phyloP scores from a whole-genome alignment of 92 coral and sea anemone species.

The Pocillopora meandrina region DNA sequence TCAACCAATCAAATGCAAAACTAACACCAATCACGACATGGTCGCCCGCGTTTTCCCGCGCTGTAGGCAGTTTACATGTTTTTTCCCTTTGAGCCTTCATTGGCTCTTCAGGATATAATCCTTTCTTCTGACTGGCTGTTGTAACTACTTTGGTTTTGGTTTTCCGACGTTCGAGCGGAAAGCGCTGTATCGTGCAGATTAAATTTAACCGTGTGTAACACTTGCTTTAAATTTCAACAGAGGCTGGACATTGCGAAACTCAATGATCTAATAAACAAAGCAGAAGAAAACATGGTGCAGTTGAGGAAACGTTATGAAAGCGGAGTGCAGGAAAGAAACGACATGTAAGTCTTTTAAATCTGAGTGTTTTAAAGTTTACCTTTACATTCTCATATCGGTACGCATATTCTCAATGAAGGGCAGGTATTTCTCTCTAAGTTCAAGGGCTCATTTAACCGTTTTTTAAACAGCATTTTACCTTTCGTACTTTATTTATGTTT shows the following conservation, averaged over 20 bases:
- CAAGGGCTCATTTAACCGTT: background rate
- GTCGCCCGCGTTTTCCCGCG: no score
- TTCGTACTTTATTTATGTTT: background rate
- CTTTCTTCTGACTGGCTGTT: no score
- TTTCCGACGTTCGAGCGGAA: no score
- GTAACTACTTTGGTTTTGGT: no score
- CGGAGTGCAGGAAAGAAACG: slow-evolving; percentile 94
- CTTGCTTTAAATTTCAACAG: slow-evolving; percentile 26
- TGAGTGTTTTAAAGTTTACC: no score
- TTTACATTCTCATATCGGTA: no score
- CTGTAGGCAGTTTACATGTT: no score
- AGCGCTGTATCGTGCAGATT: background rate
- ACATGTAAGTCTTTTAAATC: slow-evolving; percentile 66
- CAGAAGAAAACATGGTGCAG: slow-evolving; percentile 98
- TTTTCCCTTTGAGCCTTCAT: no score
- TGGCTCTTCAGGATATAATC: no score
- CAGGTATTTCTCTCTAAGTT: background rate
- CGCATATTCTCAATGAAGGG: background rate
- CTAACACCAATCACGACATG: no score
- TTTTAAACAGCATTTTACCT: no score
- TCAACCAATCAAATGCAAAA: no score
- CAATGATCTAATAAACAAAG: slow-evolving; percentile 94
- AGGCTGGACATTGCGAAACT: slow-evolving; percentile 96
- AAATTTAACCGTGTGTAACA: background rate
- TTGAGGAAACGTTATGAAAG: slow-evolving; percentile 96